Evolutionary conservation across 2,888 invertebrate genomes (phyloP).

Genomic region (Ectemnius lituratus): DNA sequence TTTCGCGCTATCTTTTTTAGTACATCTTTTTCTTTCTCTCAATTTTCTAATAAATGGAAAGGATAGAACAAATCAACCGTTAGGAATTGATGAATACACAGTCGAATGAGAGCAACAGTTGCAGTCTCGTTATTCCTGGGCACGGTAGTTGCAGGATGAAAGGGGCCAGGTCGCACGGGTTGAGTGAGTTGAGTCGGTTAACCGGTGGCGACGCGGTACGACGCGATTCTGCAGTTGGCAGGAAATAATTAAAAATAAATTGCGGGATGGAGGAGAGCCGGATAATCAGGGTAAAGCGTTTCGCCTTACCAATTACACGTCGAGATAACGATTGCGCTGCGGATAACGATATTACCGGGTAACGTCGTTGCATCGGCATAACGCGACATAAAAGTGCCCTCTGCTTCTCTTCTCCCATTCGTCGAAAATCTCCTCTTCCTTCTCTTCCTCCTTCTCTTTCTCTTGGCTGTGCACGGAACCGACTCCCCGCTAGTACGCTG

Average conservation of each 20-base stretch:
- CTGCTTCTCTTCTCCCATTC: conserved; percentile 40
- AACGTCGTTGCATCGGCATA: conserved; percentile 52
- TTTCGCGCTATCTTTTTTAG: too few relatives aligned
- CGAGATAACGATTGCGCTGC: conserved; percentile 46
- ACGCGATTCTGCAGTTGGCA: conserved; percentile 48
- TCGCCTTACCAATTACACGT: conserved; percentile 60
- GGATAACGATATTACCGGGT: conserved; percentile 48
- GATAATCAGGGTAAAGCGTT: conserved; percentile 60
- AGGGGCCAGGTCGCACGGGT: conserved; percentile 16
- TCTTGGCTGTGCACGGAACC: too few relatives aligned
- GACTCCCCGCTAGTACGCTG: neutral
- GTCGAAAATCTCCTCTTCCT: neutral
- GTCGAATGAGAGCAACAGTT: too few relatives aligned
- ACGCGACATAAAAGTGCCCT: conserved; percentile 47
- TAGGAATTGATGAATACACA: too few relatives aligned
- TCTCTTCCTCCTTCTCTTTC: too few relatives aligned
- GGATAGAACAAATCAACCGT: too few relatives aligned
- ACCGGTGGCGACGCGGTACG: conserved; percentile 39
- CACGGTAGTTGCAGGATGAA: too few relatives aligned
- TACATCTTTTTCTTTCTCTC: too few relatives aligned
- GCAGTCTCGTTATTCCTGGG: too few relatives aligned
- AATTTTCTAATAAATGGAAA: too few relatives aligned
- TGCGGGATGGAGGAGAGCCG: conserved; percentile 36
- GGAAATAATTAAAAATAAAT: conserved; percentile 65
- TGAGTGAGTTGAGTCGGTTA: conserved; percentile 38